A percentile compares a stretch with the other conserved stretches of the same genome.
These are phyloP conservation scores for Smutsia temminckii DNA, from an alignment of 2,797 vertebrate genomes.

Conservation along the genomic window DNA sequence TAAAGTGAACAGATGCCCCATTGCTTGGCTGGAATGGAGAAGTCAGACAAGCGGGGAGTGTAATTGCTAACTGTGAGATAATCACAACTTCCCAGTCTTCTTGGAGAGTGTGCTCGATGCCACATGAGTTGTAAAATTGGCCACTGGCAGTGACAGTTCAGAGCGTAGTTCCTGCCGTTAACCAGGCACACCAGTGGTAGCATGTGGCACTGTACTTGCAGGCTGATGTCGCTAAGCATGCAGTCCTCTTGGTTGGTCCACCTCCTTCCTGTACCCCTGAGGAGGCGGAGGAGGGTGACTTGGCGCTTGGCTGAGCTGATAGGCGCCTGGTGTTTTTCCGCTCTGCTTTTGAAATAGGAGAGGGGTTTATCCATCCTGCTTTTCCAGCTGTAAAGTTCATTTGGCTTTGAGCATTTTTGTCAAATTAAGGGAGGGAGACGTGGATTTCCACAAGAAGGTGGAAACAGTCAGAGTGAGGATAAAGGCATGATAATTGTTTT, in stretches of 20 bases:
- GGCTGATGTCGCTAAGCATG: not conserved
- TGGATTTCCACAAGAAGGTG: conserved; percentile 54
- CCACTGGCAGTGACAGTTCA: rapidly evolving
- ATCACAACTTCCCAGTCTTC: not conserved
- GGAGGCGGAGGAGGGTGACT: not conserved
- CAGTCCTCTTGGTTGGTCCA: not conserved
- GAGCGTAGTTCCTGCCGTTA: not conserved
- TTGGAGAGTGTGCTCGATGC: not conserved
- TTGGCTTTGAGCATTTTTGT: conserved; percentile 34
- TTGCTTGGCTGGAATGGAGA: not conserved
- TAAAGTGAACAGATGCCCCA: not conserved
- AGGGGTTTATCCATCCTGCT: not conserved
- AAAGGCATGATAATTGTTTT: not conserved
- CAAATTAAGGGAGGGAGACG: conserved; percentile 2
- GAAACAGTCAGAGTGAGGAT: not conserved
- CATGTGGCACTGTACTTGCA: not conserved
- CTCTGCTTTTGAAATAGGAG: not conserved
- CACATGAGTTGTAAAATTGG: not conserved
- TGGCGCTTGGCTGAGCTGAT: not conserved
- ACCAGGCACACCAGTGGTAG: rapidly evolving
- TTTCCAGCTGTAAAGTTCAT: conserved; percentile 66
- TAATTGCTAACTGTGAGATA: not conserved
- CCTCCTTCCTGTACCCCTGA: conserved; percentile 12
- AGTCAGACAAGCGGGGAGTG: not conserved
- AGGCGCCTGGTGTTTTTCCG: not conserved